Evolutionary conservation across 2,797 vertebrate genomes (phyloP).

Genomic region (Micromesistius poutassou): DNA sequence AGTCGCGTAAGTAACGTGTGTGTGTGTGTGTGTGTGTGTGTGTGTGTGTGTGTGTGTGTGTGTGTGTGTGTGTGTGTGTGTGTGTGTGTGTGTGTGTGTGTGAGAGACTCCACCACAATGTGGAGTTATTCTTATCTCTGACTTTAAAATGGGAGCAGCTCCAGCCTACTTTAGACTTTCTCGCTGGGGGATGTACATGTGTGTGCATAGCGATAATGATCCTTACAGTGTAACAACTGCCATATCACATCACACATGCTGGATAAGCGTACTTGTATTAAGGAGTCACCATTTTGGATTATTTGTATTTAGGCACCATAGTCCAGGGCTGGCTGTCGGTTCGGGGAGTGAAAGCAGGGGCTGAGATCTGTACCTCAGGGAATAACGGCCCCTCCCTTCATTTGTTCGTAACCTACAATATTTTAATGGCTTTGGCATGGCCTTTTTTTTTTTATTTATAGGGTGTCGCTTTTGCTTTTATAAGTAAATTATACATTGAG

Average conservation of each 20-base stretch:
- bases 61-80: conserved; percentile 4
- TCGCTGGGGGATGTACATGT: conserved; percentile 14
- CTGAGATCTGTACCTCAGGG: too few relatives aligned
- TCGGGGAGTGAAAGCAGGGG: too few relatives aligned
- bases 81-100: conserved; percentile 11
- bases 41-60: conserved; percentile 14
- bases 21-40: conserved; percentile 20
- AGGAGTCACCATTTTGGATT: neutral
- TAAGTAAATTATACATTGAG: neutral
- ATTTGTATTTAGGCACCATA: neutral
- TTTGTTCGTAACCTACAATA: too few relatives aligned
- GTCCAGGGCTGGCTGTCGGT: neutral
- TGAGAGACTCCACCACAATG: neutral
- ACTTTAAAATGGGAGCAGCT: conserved; percentile 46
- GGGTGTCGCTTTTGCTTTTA: neutral
- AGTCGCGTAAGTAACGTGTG: conserved; percentile 20
- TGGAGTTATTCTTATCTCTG: conserved; percentile 18
- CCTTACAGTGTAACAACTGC: conserved; percentile 32
- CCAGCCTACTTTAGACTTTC: conserved; percentile 36
- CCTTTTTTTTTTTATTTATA: too few relatives aligned
- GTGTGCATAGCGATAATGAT: conserved; percentile 23
- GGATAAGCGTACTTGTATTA: conserved; percentile 4
- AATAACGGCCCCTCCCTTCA: too few relatives aligned
- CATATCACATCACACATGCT: neutral
- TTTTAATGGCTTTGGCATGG: too few relatives aligned